These are phyloP conservation scores for Auanema sp. DNA, from an alignment of 2,888 invertebrate species.

Conservation along the genomic window DNA sequence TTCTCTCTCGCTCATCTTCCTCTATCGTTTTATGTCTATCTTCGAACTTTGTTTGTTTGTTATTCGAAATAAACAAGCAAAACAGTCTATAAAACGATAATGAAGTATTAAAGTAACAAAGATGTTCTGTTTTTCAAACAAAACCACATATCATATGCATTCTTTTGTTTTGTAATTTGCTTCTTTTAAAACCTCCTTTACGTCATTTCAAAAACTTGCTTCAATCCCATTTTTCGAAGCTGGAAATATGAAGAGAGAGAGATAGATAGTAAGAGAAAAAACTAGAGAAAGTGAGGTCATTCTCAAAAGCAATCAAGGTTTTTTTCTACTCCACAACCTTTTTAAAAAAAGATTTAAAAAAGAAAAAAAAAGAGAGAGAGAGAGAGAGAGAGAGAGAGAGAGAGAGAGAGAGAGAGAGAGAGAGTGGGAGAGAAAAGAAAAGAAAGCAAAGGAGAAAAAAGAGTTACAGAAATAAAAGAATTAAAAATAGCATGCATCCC, in stretches of 20 bases:
- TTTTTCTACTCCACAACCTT: slow-evolving; percentile 1
- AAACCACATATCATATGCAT: neutral
- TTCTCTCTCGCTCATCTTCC: too few species aligned
- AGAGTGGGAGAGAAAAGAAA: slow-evolving; percentile 3
- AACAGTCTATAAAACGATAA: too few species aligned
- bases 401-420: slow-evolving; percentile 9
- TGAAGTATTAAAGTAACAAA: too few species aligned
- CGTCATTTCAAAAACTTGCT: neutral
- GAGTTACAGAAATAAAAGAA: too few species aligned
- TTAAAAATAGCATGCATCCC: neutral
- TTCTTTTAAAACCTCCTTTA: neutral
- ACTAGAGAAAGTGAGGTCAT: neutral
- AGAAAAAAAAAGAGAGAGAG: slow-evolving; percentile 11
- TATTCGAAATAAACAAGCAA: too few species aligned
- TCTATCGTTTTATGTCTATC: too few species aligned
- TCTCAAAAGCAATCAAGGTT: neutral
- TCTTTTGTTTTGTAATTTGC: neutral
- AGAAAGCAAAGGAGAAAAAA: neutral
- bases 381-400: slow-evolving; percentile 17
- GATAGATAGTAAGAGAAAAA: slow-evolving; percentile 4
- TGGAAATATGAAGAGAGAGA: neutral
- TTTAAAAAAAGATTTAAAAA: neutral
- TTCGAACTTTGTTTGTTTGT: too few species aligned
- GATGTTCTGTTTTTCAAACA: too few species aligned
- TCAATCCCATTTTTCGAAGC: neutral